These are phyloP conservation scores for Chlorodrepanis virens DNA, from an alignment of 2,113 vertebrate species.

Conservation along the genomic window DNA sequence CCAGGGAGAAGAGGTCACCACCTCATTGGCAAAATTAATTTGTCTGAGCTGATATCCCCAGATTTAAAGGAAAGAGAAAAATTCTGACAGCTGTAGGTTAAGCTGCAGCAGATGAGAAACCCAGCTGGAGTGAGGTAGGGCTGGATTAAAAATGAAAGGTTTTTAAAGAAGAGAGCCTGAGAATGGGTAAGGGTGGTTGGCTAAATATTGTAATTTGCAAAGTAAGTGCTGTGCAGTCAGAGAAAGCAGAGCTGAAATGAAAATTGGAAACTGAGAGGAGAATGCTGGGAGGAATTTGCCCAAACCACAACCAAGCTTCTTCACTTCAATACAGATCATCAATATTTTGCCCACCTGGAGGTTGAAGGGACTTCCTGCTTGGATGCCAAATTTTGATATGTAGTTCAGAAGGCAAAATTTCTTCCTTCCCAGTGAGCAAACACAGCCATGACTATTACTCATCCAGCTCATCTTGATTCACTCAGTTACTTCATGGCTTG, in stretches of 20 bases:
- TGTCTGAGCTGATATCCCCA: neutral
- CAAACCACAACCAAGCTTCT: neutral
- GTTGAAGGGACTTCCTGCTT: neutral
- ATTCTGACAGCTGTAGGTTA: neutral
- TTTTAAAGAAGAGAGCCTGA: conserved; percentile 3
- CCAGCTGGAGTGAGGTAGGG: conserved; percentile 10
- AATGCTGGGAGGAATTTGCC: neutral
- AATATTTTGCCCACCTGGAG: conserved; percentile 17
- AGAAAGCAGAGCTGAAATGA: neutral
- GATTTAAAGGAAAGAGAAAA: neutral
- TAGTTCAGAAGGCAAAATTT: neutral
- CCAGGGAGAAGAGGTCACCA: neutral
- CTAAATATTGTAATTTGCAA: neutral
- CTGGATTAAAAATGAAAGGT: neutral
- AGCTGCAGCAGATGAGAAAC: conserved; percentile 20
- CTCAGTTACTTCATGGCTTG: neutral
- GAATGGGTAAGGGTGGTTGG: neutral
- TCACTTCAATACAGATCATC: neutral
- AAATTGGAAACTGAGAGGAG: neutral
- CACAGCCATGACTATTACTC: neutral
- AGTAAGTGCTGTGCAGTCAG: neutral
- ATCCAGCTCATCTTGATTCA: conserved; percentile 9
- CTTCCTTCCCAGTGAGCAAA: neutral
- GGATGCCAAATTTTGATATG: neutral
- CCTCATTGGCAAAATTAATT: conserved; percentile 4